Evolutionary conservation across 2,888 invertebrate species (phyloP).

Genomic region (Cerastis leucographa): DNA sequence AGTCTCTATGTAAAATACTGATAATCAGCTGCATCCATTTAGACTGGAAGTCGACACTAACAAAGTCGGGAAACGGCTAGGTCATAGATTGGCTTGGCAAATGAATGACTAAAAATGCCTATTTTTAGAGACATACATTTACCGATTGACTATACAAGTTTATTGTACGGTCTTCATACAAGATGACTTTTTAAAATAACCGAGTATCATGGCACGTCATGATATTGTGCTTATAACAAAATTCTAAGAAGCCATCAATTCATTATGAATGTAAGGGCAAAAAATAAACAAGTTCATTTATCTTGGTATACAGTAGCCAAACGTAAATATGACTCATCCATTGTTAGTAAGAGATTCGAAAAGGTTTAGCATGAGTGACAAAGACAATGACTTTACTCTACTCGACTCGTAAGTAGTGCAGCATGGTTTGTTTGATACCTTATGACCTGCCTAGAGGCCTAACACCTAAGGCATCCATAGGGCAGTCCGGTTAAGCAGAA

Average conservation of each 20-base stretch:
- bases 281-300: neutral
- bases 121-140: neutral
- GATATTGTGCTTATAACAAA: constrained; percentile 36
- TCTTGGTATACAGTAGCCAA: neutral
- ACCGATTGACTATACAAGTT: neutral
- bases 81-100: neutral
- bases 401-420: too few species aligned
- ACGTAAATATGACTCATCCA: neutral
- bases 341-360: too few species aligned
- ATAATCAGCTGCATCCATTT: neutral
- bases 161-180: neutral
- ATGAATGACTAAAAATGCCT: neutral
- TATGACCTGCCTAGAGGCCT: too few species aligned
- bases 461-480: too few species aligned
- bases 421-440: neutral
- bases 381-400: neutral
- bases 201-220: constrained; percentile 28
- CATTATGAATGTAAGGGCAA: neutral
- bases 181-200: constrained; percentile 25
- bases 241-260: constrained; percentile 1
- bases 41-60: neutral
- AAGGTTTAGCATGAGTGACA: too few species aligned
- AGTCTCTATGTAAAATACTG: neutral
- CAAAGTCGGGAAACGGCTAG: neutral
- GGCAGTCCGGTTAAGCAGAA: too few species aligned